phyloP scores from a whole-genome alignment of 2,797 vertebrate genomes.

The Florisuga fusca region DNA sequence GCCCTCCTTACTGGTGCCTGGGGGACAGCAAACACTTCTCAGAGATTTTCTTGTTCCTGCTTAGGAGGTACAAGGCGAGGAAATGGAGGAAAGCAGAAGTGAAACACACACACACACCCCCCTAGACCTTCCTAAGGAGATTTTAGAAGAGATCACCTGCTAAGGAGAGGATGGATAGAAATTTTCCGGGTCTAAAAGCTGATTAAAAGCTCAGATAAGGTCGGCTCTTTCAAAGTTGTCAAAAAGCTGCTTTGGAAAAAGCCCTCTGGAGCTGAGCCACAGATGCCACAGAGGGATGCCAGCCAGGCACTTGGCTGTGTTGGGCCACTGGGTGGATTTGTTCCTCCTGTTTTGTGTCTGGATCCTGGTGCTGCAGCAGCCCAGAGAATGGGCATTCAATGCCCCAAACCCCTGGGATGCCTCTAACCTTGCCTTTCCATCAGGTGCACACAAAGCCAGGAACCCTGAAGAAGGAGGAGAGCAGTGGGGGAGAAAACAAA shows the following conservation, averaged over 20 bases:
- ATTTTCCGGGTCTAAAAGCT: slow-evolving; percentile 32
- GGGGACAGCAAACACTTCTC: not conserved
- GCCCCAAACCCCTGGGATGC: slow-evolving; percentile 13
- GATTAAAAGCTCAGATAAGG: slow-evolving; percentile 62
- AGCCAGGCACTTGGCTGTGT: not conserved
- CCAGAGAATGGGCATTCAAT: not conserved
- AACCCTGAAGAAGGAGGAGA: slow-evolving; percentile 17
- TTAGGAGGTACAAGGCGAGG: not conserved
- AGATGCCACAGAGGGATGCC: not conserved
- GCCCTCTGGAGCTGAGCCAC: not conserved
- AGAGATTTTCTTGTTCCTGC: not conserved
- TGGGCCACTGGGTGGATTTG: not conserved
- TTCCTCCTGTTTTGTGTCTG: not conserved
- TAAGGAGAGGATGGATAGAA: slow-evolving; percentile 34
- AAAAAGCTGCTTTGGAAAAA: slow-evolving; percentile 55
- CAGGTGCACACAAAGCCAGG: slow-evolving; percentile 61
- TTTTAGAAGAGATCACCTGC: slow-evolving; percentile 33
- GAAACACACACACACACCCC: not conserved
- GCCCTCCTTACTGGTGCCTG: not conserved
- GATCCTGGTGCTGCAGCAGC: not conserved
- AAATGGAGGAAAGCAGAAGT: not conserved
- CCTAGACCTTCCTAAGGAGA: slow-evolving; percentile 35
- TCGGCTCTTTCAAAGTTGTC: not conserved
- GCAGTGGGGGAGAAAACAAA: not conserved
- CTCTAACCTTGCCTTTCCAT: slow-evolving; percentile 38